These are phyloP conservation scores for Pseudorhombus dupliciocellatus DNA, from an alignment of 2,113 vertebrate genomes.

Conservation along the genomic window DNA sequence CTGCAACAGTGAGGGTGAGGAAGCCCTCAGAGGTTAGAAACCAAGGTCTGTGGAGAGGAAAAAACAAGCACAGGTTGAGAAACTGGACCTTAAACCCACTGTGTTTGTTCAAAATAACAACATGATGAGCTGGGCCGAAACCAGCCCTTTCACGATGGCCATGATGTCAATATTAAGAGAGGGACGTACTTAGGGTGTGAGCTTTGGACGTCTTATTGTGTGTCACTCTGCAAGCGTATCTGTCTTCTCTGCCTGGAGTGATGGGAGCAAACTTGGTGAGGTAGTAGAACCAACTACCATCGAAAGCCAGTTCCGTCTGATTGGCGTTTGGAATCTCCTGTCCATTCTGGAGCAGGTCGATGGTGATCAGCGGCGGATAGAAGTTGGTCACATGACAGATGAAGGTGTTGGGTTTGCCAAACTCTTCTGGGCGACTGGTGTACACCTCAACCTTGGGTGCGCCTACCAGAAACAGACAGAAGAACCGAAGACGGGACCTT, in stretches of 20 bases:
- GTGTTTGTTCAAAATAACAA: too few relatives aligned
- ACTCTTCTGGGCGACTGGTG: constrained; percentile 20
- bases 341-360: constrained; percentile 70
- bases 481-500: too few relatives aligned
- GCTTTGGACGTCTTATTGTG: rapidly evolving
- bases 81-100: neutral
- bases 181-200: constrained; percentile 76
- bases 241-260: neutral
- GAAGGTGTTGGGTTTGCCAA: constrained; percentile 62
- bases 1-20: neutral
- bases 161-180: neutral
- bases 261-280: constrained; percentile 72
- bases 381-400: constrained; percentile 84
- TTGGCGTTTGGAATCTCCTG: rapidly evolving
- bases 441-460: constrained; percentile 81
- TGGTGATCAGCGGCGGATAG: constrained; percentile 81
- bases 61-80: constrained; percentile 1
- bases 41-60: constrained; percentile 45
- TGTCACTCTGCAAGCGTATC: constrained; percentile 64
- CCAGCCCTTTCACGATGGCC: neutral
- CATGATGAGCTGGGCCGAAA: neutral
- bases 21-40: constrained; percentile 18
- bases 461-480: constrained; percentile 49
- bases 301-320: constrained; percentile 83
- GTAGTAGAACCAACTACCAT: constrained; percentile 84